Base-by-base conservation (phyloP, 2,888 invertebrate genomes). In the Eurytoma adleriae region DNA sequence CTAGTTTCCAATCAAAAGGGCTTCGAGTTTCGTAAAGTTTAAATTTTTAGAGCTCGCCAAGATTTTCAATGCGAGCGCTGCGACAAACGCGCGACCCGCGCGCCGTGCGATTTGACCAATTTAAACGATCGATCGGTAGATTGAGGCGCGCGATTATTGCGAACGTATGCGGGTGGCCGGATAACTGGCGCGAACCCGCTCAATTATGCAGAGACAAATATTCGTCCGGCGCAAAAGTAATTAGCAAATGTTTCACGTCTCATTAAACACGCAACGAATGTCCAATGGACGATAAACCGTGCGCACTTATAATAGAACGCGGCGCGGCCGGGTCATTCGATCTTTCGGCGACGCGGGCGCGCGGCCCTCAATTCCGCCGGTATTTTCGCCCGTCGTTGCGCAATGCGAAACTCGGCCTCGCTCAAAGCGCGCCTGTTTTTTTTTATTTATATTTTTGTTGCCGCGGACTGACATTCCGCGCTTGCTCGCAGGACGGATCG, bases 181-280 rank as follows among this genome's bases (percentile, higher is more conserved):
- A 3, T 59, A 27, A 30, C 24, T 7, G 12, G 62, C 50, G 56
- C 2, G 27, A 24, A 24, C 48, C 30, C 84, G 84, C 85, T 87
- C 85, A 86, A 86, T 87, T 85, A 87, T 86, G 86, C 84, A 77
- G 48, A 83, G 82, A 83, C 84, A 85, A 87, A 86, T 86, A 86
- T 84, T 81, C 83, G 80, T 16, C 16, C 78, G 82, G 84, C 83
- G 78, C 78, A 82, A 83, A 78, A 83, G 83, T 83, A 84, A 85
- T 86, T 83, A 82, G 73, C 83, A 80, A 85, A 84, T 81, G 83
- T 85, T 80, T 83, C 79, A 80, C 80, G 73, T 80, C 59, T 72
- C 84, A 83, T 85, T 85, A 80, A 84, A 82, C 80, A 74, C 30
- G 54, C 48, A 40, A 64, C 0, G 91, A 78, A 70, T 67, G 40